These are phyloP conservation scores for Protobothrops mucrosquamatus DNA, from an alignment of 2,113 vertebrate species.

Conservation along the genomic window DNA sequence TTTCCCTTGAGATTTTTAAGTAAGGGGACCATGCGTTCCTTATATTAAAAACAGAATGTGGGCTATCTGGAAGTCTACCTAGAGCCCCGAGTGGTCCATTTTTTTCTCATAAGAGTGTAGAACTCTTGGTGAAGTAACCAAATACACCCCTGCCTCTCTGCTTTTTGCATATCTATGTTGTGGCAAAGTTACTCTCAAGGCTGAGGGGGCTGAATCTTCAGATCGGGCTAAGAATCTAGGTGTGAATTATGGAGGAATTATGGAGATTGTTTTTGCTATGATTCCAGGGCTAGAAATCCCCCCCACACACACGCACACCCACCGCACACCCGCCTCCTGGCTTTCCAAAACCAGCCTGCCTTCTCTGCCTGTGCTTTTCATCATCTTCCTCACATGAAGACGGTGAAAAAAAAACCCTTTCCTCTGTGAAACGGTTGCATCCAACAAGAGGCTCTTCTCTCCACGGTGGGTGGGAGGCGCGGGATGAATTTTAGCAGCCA, in stretches of 20 bases:
- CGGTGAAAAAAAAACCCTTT: fast-evolving
- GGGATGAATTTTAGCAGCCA: not conserved
- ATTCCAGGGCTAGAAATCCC: not conserved
- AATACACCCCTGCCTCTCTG: not conserved
- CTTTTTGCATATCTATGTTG: not conserved
- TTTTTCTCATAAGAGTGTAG: not conserved
- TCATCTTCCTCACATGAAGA: not conserved
- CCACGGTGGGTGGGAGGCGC: not conserved
- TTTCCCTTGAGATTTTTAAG: not conserved
- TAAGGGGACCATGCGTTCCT: not conserved
- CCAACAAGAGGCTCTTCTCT: not conserved
- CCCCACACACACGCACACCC: too few relatives aligned
- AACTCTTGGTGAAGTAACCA: not conserved
- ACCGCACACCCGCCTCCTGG: not conserved
- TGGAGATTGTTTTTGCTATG: not conserved
- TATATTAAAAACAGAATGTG: not conserved
- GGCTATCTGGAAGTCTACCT: not conserved
- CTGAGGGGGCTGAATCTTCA: not conserved
- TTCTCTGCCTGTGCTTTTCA: not conserved
- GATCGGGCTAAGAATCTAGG: not conserved
- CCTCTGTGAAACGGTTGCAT: not conserved
- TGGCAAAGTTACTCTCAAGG: not conserved
- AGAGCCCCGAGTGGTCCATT: not conserved
- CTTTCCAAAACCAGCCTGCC: not conserved
- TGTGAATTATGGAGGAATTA: not conserved